Evolutionary conservation across 2,888 invertebrate genomes (phyloP).

Genomic region (Petrophora chlorosata): DNA sequence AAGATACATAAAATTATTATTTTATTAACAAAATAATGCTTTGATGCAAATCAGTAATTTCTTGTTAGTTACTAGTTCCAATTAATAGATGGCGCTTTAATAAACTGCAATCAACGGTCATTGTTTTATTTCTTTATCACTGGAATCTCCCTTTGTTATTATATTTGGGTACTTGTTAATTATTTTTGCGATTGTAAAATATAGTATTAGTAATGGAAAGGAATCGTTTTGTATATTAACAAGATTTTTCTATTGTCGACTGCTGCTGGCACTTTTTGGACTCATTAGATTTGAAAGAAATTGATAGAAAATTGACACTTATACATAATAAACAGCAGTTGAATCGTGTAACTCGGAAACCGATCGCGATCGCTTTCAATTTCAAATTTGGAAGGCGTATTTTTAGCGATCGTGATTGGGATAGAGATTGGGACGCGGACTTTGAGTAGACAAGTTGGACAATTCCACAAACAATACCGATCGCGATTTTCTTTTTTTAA

Average conservation of each 20-base stretch:
- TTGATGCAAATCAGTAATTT: too few relatives aligned
- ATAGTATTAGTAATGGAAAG: slow-evolving; percentile 16
- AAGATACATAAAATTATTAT: too few relatives aligned
- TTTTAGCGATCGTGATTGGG: too few relatives aligned
- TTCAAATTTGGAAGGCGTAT: background rate
- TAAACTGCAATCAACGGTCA: slow-evolving; percentile 2
- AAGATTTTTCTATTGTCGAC: background rate
- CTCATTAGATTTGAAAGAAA: background rate
- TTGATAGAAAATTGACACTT: too few relatives aligned
- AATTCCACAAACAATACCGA: too few relatives aligned
- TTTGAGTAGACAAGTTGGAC: too few relatives aligned
- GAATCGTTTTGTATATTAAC: slow-evolving; percentile 6
- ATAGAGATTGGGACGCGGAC: too few relatives aligned
- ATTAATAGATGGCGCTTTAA: slow-evolving; percentile 10
- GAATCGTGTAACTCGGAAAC: too few relatives aligned
- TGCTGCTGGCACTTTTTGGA: slow-evolving; percentile 18
- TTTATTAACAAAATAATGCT: too few relatives aligned
- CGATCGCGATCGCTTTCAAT: too few relatives aligned
- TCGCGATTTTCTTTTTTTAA: too few relatives aligned
- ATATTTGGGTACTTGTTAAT: slow-evolving; percentile 21
- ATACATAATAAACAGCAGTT: too few relatives aligned
- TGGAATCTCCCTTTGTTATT: slow-evolving; percentile 24
- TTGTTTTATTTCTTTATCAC: slow-evolving; percentile 18
- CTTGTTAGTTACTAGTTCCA: slow-evolving; percentile 6
- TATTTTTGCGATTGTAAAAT: slow-evolving; percentile 21